Evolutionary conservation across 2,797 vertebrate genomes (phyloP).

Genomic region (Bradypodion ventrale): DNA sequence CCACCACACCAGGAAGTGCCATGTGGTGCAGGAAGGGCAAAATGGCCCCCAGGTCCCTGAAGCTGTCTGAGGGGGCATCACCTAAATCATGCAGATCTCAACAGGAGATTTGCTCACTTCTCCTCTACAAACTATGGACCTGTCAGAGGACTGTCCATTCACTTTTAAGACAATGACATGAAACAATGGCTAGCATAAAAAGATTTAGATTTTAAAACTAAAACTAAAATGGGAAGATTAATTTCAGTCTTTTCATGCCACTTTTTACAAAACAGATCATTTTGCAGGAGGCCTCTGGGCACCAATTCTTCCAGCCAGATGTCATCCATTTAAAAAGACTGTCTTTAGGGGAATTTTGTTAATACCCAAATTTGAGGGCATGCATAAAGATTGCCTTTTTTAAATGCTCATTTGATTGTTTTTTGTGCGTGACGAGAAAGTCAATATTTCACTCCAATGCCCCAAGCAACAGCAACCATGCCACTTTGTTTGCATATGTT

Average conservation of each 20-base stretch:
- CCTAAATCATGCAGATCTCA: neutral
- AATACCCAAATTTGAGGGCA: slow-evolving; percentile 3
- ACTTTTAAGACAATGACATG: neutral
- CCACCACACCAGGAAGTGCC: too few species aligned
- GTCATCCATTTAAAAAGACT: neutral
- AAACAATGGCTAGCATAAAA: neutral
- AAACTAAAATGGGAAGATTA: neutral
- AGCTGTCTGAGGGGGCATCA: too few species aligned
- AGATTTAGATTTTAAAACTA: neutral
- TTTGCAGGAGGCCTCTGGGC: neutral
- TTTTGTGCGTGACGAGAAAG: neutral
- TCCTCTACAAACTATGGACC: neutral
- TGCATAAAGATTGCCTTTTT: neutral
- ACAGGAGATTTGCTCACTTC: neutral
- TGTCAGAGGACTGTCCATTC: neutral
- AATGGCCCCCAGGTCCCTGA: too few species aligned
- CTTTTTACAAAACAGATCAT: neutral
- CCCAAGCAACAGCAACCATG: neutral
- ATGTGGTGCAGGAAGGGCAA: too few species aligned
- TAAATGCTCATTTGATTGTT: slow-evolving; percentile 35
- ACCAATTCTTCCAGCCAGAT: neutral
- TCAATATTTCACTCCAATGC: neutral
- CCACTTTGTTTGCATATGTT: slow-evolving; percentile 6
- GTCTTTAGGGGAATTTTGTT: rapidly evolving
- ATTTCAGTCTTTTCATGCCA: neutral